phyloP scores from a whole-genome alignment of 2,797 vertebrate species.

The Cyprinella venusta region DNA sequence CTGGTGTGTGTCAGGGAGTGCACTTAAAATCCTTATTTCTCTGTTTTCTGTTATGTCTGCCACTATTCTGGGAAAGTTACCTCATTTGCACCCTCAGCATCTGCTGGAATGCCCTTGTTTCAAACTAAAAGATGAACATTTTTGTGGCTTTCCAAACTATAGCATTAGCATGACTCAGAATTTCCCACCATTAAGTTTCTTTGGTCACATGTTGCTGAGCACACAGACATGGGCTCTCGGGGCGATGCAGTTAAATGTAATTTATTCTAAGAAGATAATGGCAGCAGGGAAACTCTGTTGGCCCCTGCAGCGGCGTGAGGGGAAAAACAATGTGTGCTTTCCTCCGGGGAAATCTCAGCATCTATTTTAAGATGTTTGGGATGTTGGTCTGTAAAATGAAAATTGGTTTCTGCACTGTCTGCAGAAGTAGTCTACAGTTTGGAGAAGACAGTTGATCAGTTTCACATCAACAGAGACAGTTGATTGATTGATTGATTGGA shows the following conservation, averaged over 20 bases:
- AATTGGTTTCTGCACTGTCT: not conserved
- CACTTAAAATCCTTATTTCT: not conserved
- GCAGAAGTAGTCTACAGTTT: not conserved
- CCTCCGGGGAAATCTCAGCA: not conserved
- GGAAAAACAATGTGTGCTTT: conserved; percentile 22
- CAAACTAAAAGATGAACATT: not conserved
- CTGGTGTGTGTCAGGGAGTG: not conserved
- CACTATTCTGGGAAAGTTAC: not conserved
- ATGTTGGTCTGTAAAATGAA: conserved; percentile 24
- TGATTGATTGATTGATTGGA: not conserved
- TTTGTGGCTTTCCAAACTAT: conserved; percentile 1
- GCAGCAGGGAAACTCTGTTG: conserved; percentile 12
- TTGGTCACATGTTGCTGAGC: not conserved
- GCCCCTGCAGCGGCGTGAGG: not conserved
- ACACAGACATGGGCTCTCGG: not conserved
- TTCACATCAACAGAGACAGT: not conserved
- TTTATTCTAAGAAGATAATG: conserved; percentile 36
- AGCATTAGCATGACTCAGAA: conserved; percentile 23
- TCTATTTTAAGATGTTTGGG: conserved; percentile 20
- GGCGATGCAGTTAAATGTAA: conserved; percentile 18
- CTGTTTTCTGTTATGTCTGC: not conserved
- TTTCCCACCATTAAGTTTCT: not conserved
- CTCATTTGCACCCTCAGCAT: conserved; percentile 1
- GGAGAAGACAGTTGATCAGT: not conserved
- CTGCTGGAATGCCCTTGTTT: not conserved